Conservation (phyloP, 2,888 invertebrate genomes). For the Serripes groenlandicus region DNA sequence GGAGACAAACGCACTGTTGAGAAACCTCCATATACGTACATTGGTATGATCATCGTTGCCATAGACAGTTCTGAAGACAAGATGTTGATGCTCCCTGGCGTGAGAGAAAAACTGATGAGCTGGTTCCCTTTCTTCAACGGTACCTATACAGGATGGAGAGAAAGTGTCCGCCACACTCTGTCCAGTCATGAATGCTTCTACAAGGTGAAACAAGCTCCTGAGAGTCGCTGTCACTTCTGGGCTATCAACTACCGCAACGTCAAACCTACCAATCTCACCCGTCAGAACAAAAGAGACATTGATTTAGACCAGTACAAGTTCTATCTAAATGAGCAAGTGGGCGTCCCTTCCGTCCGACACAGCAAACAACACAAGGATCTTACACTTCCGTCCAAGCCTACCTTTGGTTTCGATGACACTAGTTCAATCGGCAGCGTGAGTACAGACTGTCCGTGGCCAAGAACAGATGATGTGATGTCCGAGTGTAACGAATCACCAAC, state of each 20-base stretch:
- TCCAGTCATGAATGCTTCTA: slow-evolving; percentile 71
- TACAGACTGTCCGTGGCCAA: not conserved
- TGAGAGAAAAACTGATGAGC: slow-evolving; percentile 57
- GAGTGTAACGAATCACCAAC: not conserved
- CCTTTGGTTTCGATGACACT: not conserved
- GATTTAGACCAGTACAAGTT: not conserved
- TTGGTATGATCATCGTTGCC: slow-evolving; percentile 73
- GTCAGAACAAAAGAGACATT: slow-evolving; percentile 3
- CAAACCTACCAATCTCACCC: slow-evolving; percentile 17
- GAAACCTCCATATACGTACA: slow-evolving; percentile 79
- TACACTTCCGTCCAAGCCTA: not conserved
- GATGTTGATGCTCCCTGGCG: slow-evolving; percentile 64
- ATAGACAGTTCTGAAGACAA: slow-evolving; percentile 67
- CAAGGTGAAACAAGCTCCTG: slow-evolving; percentile 36
- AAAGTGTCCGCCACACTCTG: slow-evolving; percentile 75
- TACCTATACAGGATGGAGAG: slow-evolving; percentile 74
- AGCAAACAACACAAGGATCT: not conserved
- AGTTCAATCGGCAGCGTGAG: not conserved
- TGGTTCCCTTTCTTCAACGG: slow-evolving; percentile 77
- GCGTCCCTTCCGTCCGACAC: slow-evolving; percentile 15
- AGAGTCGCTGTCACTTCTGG: slow-evolving; percentile 5
- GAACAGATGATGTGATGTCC: not conserved
- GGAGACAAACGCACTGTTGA: not conserved
- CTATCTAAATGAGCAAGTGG: slow-evolving; percentile 44
- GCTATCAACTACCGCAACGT: slow-evolving; percentile 21